Base-by-base conservation (phyloP, 2,888 invertebrate species). In the Crossocerus cetratus region DNA sequence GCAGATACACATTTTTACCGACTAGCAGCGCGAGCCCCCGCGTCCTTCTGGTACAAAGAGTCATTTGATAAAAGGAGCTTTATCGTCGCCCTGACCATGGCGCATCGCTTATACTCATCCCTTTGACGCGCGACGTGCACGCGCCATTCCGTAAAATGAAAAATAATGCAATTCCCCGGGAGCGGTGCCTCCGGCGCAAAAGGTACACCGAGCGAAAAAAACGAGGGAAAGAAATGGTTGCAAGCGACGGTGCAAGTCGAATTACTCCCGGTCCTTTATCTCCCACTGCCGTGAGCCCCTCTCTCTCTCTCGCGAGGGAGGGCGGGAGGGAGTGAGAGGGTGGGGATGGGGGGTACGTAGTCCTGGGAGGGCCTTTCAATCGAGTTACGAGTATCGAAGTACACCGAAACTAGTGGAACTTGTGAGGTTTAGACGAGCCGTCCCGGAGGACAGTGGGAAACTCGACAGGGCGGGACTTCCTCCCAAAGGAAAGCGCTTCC, bases 391-490 rank as follows among this genome's bases (percentile, higher is more conserved):
- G 75, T 77, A 82, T 82, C 79, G 66, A 66, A 68, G 71, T 74
- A 76, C 72, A 71, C n/a, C 54, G 69, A 49, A 70, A 69, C 67
- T 45, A 42, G 65, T 64, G 75, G 78, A 83, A 82, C 73, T 79
- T 80, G 80, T 67, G 42, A 58, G 70, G 69, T 74, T 81, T 71
- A 62, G 67, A 70, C 68, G 72, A 74, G 69, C 66, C 59, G 69
- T 84, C 82, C 81, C 81, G 60, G 21, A 75, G 78, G 82, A 54
- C 72, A 70, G 45, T 55, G 66, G 49, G 64, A 65, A 83, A 82
- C 84, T 85, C 78, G 69, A 81, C 16, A 77, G 75, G 55, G 71
- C 77, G 76, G 68, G 76, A 81, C 82, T 83, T 76, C 57, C 71
- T 83, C 84, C 76, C 79, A 5, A 70, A 71, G 81, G 60, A 66